Evolutionary conservation across 2,888 invertebrate species (phyloP).

Genomic region (Apoda limacodes): DNA sequence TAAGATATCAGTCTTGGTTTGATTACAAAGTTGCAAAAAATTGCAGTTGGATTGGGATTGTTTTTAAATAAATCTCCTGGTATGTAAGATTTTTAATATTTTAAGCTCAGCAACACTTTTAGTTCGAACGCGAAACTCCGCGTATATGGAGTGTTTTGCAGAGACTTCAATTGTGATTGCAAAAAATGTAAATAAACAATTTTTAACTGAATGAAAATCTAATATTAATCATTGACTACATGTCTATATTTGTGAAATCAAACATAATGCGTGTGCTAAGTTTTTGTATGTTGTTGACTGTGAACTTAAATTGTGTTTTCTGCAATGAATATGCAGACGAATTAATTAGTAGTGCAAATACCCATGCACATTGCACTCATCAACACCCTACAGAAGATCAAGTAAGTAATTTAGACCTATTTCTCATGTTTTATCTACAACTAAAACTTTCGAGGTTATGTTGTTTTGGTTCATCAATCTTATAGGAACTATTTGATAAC

Average conservation of each 20-base stretch:
- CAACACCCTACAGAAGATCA: slow-evolving; percentile 76
- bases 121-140: too few relatives aligned
- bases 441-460: slow-evolving; percentile 23
- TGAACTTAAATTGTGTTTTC: slow-evolving; percentile 28
- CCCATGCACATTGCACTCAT: slow-evolving; percentile 69
- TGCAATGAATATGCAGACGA: slow-evolving; percentile 30
- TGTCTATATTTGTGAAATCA: slow-evolving; percentile 29
- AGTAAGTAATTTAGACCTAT: slow-evolving; percentile 53
- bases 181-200: slow-evolving; percentile 55
- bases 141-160: too few relatives aligned
- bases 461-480: too few relatives aligned
- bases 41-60: too few relatives aligned
- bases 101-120: too few relatives aligned
- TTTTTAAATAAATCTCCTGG: too few relatives aligned
- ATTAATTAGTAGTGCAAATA: slow-evolving; percentile 29
- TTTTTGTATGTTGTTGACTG: slow-evolving; percentile 28
- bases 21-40: too few relatives aligned
- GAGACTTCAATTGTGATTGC: too few relatives aligned
- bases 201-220: slow-evolving; percentile 31
- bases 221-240: slow-evolving; percentile 13
- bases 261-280: slow-evolving; percentile 27
- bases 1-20: too few relatives aligned
- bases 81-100: too few relatives aligned
- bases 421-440: slow-evolving; percentile 6
- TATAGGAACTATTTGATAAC: too few relatives aligned